phyloP scores from a whole-genome alignment of 2,113 vertebrate genomes.

The Syrrhaptes paradoxus region DNA sequence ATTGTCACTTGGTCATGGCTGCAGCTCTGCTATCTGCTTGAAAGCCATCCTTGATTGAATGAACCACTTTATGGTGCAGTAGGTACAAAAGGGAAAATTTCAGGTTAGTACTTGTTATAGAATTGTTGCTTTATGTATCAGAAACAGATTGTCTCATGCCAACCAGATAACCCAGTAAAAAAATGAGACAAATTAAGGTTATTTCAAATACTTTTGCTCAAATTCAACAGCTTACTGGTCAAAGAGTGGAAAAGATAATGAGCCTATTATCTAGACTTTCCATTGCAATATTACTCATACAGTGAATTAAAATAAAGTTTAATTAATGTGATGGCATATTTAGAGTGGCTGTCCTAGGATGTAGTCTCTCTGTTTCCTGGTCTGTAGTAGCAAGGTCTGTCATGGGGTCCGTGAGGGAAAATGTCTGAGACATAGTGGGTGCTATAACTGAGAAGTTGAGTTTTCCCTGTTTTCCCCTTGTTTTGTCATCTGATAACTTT shows the following conservation, averaged over 20 bases:
- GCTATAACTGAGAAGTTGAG: background rate
- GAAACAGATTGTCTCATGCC: background rate
- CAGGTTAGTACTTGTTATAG: background rate
- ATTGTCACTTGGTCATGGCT: background rate
- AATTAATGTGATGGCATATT: background rate
- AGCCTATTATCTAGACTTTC: background rate
- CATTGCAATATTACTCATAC: background rate
- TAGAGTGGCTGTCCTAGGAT: background rate
- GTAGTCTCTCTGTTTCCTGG: background rate
- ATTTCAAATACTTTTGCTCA: background rate
- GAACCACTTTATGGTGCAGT: background rate
- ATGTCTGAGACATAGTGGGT: background rate
- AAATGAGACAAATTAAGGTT: background rate
- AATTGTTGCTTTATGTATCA: background rate
- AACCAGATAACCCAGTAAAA: background rate
- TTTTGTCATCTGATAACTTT: background rate
- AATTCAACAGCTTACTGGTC: background rate
- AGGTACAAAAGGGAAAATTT: background rate
- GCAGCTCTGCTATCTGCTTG: background rate
- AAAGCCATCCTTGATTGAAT: background rate
- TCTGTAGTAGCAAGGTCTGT: background rate
- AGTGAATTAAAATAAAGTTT: background rate
- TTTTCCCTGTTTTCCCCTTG: background rate
- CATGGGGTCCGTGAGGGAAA: background rate
- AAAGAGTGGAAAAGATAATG: background rate